These are phyloP conservation scores for Cephonodes hylas DNA, from an alignment of 2,888 invertebrate species.

Conservation along the genomic window DNA sequence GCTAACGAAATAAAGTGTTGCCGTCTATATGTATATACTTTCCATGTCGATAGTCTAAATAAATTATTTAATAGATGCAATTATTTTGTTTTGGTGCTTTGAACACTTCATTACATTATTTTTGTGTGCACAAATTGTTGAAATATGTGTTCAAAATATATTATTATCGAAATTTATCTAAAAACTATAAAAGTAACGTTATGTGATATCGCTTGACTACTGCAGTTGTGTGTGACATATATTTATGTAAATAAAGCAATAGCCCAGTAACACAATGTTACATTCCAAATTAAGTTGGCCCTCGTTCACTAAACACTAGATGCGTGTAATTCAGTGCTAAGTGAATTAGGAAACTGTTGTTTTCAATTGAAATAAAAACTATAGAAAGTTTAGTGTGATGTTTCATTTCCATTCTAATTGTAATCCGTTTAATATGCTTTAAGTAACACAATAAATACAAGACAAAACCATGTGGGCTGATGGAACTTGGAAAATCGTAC, in stretches of 20 bases:
- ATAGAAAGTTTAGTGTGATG: slow-evolving; percentile 58
- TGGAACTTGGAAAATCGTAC: too few species aligned
- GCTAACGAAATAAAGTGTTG: slow-evolving; percentile 35
- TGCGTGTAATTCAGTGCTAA: slow-evolving; percentile 48
- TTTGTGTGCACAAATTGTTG: slow-evolving; percentile 61
- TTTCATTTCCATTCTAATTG: slow-evolving; percentile 35
- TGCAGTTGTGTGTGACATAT: slow-evolving; percentile 39
- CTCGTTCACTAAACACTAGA: slow-evolving; percentile 49
- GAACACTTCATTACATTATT: slow-evolving; percentile 33
- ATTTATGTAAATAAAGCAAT: slow-evolving; percentile 54
- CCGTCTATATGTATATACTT: slow-evolving; percentile 65
- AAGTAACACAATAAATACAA: too few species aligned
- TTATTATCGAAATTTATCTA: slow-evolving; percentile 27
- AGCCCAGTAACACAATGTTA: slow-evolving; percentile 62
- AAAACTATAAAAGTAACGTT: slow-evolving; percentile 28
- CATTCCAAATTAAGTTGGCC: slow-evolving; percentile 66
- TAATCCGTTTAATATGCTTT: too few species aligned
- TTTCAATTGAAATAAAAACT: slow-evolving; percentile 73
- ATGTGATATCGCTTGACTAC: slow-evolving; percentile 38
- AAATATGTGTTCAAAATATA: slow-evolving; percentile 40
- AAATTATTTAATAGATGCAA: slow-evolving; percentile 45
- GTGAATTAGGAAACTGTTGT: slow-evolving; percentile 72
- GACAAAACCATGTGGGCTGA: too few species aligned
- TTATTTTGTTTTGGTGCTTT: slow-evolving; percentile 54
- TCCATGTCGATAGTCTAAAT: slow-evolving; percentile 38